Evolutionary conservation across 1,140 invertebrate genomes (phyloP), one percentile per base, ranked within the genome.

Genomic region (Chionoecetes opilio): DNA sequence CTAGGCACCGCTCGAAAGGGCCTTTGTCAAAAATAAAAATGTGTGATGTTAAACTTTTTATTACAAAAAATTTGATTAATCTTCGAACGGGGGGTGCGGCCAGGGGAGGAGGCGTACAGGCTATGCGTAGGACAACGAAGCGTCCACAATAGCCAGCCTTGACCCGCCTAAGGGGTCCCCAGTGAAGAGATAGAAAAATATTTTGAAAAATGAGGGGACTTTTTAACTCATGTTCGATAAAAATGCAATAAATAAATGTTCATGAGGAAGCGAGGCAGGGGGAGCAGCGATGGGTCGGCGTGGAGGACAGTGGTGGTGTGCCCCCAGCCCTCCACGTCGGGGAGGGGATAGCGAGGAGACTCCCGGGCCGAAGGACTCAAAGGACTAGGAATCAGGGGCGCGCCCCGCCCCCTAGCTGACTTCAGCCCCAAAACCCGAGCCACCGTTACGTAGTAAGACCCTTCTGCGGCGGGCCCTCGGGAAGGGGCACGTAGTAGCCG

Each of bases 341-440:
- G 63, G n/a, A 26, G 63, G 26, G 63, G 6, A 26, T 75, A 75
- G 63, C 63, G 63, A 17, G 46, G 46, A 17, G 2, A 9, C 46
- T 53, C 46, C 46, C 21, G 63, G n/a, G 21, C n/a, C 63, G 8
- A 75, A 75, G 63, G 63, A 75, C n/a, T 75, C 63, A 26, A 75
- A 75, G 63, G 63, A 75, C 63, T 75, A 75, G 63, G 63, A 75
- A 75, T 75, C 63, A 75, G 63, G 63, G n/a, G n/a, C 38, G 37
- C 34, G 91, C 88, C 3, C 41, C 31, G 17, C 93, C 38, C 95
- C 94, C 93, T 95, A 98, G 34, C 97, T 97, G 82, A 98, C 98
- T 96, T 97, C 98, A 21, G 98, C n/a, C 98, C 8, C 98, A 96
- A 98, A 98, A n/a, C 98, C 98, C 96, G 97, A 97, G 91, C 98